Evolutionary conservation across 1,140 invertebrate species (phyloP).

Genomic region (Leucophenga varia): DNA sequence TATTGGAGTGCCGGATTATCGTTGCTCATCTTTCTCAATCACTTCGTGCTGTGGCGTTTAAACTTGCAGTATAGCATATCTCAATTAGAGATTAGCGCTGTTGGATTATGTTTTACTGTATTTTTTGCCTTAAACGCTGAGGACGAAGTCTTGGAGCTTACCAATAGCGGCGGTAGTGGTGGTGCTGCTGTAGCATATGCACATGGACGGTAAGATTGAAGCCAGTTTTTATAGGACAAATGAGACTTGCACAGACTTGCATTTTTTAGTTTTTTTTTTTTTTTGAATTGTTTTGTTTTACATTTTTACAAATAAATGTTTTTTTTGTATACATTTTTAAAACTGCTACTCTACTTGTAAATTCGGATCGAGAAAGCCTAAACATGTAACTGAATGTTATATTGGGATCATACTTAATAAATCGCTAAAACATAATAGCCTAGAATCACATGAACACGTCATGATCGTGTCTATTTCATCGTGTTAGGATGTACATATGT

Average conservation of each 20-base stretch:
- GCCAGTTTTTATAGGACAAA: background rate
- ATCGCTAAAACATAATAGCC: no score
- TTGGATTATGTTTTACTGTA: constrained; percentile 40
- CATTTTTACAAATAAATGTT: background rate
- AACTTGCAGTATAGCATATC: constrained; percentile 33
- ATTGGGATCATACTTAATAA: no score
- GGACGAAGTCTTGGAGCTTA: constrained; percentile 29
- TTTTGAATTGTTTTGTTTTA: background rate
- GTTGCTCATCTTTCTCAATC: constrained; percentile 31
- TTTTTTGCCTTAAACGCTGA: constrained; percentile 38
- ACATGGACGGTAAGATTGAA: constrained; percentile 17
- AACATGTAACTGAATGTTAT: no score
- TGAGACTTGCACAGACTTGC: background rate
- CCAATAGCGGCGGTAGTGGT: no score
- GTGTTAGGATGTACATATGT: no score
- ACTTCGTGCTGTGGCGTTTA: constrained; percentile 38
- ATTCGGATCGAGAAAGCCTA: no score
- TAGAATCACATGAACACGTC: no score
- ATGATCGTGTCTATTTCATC: no score
- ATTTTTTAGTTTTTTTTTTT: no score
- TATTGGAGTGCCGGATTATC: constrained; percentile 35
- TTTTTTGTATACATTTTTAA: no score
- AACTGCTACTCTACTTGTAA: no score
- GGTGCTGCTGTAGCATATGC: no score
- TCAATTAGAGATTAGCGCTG: constrained; percentile 29